phyloP scores from a whole-genome alignment of 64 coral and sea anemone species.

The Dendronephthya gigantea region DNA sequence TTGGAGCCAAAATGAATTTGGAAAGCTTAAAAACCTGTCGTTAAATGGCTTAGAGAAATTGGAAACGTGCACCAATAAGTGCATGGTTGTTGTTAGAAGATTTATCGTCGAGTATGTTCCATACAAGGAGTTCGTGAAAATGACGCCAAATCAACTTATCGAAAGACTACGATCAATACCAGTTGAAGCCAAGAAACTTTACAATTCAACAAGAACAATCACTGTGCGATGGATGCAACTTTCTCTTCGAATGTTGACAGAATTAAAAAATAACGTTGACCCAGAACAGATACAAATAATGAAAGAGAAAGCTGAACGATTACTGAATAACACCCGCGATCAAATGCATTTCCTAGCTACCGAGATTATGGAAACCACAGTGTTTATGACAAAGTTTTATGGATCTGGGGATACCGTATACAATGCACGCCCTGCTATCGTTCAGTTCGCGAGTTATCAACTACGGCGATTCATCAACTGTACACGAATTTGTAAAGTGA shows the following conservation, averaged over 20 bases:
- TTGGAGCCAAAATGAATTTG: neutral
- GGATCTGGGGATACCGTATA: neutral
- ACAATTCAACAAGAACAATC: neutral
- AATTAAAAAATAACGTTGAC: neutral
- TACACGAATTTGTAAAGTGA: neutral
- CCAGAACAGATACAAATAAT: neutral
- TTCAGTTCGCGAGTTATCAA: neutral
- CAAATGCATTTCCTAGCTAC: neutral
- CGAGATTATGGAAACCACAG: neutral
- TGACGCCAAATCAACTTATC: neutral
- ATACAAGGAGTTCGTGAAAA: neutral
- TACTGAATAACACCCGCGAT: neutral
- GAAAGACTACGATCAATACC: neutral
- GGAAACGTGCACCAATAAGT: neutral
- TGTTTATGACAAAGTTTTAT: neutral
- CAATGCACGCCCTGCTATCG: neutral
- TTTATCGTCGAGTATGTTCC: neutral
- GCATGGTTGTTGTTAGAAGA: neutral
- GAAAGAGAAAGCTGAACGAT: neutral
- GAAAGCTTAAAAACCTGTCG: neutral
- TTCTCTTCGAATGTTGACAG: neutral
- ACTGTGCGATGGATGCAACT: neutral
- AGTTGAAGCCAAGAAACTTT: neutral
- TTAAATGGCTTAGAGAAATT: neutral
- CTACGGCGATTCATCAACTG: neutral